Base-by-base conservation (phyloP, 2,888 invertebrate species). In the Antheraea assamensis region DNA sequence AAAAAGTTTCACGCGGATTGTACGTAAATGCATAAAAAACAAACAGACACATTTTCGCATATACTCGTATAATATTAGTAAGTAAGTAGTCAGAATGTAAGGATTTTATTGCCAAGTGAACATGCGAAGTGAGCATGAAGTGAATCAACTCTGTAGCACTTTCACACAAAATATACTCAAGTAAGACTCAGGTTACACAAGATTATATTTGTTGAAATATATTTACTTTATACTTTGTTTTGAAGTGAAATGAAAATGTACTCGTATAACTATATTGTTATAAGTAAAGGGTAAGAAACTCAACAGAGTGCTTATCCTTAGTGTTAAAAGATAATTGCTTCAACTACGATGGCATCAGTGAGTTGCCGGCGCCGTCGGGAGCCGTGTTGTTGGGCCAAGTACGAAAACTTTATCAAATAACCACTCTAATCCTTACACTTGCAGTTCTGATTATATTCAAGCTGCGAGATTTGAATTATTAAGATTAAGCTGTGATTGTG, bases 401-500 rank as follows among this genome's bases (percentile, higher is more conserved):
- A 75, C 80, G 81, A 80, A 86, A 92, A 91, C 89, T 92, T 92
- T 87, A 87, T 89, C 88, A 89, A 91, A 91, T 90, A 86, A 85
- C 85, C 81, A 82, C 84, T 87, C 85, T 90, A 89, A 91, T 88
- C 89, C 89, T 84, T 79, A 81, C 79, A 85, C 83, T n/a, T 87
- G 89, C 90, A 92, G 90, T 86, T 83, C 86, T 90, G 90, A 91
- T 92, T 91, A 90, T 88, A 88, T 87, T 90, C 86, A 85, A 87
- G 87, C 87, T 84, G 84, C 80, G 87, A 88, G 87, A 92, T 91
- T 89, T 89, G 87, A 90, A 89, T 93, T 91, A 93, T 92, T 91
- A 92, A 92, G 93, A 93, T 92, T 81, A 88, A 87, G 84, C 83
- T 85, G 83, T 85, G 90, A 94, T 93, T 92, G 91, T 90, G 86